phyloP scores from a whole-genome alignment of 2,113 vertebrate species.

The Rhagologus leucostigma region DNA sequence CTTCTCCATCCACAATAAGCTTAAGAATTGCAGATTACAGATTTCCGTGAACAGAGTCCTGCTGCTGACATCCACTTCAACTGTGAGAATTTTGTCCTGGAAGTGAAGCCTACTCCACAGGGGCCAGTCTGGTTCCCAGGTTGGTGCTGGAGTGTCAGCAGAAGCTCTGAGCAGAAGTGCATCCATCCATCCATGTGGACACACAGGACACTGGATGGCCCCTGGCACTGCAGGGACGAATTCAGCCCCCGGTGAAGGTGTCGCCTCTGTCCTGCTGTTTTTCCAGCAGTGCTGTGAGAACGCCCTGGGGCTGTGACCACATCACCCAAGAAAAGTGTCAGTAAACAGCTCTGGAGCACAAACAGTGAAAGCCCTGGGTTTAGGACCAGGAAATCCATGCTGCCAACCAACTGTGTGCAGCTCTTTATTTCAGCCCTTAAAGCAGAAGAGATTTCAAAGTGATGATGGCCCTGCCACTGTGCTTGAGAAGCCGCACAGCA shows the following conservation, averaged over 20 bases:
- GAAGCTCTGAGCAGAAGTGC: neutral
- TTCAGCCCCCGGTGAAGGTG: neutral
- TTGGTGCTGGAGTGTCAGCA: rapidly evolving
- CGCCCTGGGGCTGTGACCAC: neutral
- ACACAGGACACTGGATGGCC: neutral
- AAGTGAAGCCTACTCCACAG: rapidly evolving
- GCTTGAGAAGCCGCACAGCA: neutral
- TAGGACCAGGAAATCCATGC: neutral
- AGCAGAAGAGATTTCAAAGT: neutral
- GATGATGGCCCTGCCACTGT: neutral
- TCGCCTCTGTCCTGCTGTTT: neutral
- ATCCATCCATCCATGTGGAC: neutral
- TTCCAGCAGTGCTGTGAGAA: neutral
- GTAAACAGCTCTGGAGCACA: neutral
- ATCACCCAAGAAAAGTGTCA: neutral
- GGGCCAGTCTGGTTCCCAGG: neutral
- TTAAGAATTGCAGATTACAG: neutral
- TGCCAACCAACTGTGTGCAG: neutral
- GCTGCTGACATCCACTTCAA: neutral
- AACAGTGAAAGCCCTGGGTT: neutral
- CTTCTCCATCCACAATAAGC: neutral
- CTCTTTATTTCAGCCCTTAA: neutral
- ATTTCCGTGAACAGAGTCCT: neutral
- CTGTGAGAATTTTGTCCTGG: neutral
- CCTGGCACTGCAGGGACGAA: neutral